phyloP scores from a whole-genome alignment of 2,888 invertebrate species.

The Orchesellides sinensis region DNA sequence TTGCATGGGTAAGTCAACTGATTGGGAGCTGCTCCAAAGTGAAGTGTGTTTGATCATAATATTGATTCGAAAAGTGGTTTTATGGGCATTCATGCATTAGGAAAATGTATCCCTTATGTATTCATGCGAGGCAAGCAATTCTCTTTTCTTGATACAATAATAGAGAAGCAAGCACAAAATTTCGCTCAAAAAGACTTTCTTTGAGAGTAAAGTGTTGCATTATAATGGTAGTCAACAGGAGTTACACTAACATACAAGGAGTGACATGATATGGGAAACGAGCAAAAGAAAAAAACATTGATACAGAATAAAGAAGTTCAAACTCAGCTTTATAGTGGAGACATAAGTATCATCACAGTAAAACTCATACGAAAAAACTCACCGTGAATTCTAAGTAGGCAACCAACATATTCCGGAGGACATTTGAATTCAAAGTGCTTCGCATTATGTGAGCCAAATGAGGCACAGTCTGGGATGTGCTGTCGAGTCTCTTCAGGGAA shows the following conservation, averaged over 20 bases:
- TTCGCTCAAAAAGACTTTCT: neutral
- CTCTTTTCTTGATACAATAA: neutral
- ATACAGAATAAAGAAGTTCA: too few relatives aligned
- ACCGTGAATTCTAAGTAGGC: slow-evolving; percentile 64
- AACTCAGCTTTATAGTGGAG: neutral
- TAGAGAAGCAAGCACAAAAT: neutral
- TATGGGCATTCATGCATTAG: slow-evolving; percentile 22
- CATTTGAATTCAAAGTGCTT: slow-evolving; percentile 62
- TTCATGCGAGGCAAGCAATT: neutral
- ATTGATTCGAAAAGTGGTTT: slow-evolving; percentile 31
- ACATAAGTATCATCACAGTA: slow-evolving; percentile 8
- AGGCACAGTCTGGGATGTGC: slow-evolving; percentile 56
- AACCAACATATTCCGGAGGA: slow-evolving; percentile 56
- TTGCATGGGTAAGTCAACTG: neutral
- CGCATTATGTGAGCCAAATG: slow-evolving; percentile 53
- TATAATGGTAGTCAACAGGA: too few relatives aligned
- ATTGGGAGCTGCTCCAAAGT: neutral
- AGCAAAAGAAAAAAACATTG: too few relatives aligned
- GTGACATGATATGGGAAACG: too few relatives aligned
- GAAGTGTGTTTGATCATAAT: slow-evolving; percentile 31
- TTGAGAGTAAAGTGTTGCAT: neutral
- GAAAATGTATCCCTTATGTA: neutral
- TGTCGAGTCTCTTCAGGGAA: slow-evolving; percentile 56
- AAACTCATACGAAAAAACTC: slow-evolving; percentile 20
- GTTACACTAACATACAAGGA: too few relatives aligned